Evolutionary conservation across 2,113 vertebrate species (phyloP).

Genomic region (Neopipo cinnamomea): DNA sequence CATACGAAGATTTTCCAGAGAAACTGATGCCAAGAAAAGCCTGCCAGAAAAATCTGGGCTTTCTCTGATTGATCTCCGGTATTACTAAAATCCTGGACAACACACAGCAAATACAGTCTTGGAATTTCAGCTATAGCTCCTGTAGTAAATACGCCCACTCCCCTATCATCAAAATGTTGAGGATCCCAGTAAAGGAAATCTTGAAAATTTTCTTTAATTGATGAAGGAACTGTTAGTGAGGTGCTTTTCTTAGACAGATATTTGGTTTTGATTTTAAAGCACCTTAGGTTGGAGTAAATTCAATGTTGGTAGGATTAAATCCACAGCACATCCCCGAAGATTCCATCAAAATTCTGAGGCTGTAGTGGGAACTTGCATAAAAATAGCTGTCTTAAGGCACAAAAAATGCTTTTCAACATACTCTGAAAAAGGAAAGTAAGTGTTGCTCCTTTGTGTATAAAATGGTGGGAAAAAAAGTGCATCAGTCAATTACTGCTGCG

Average conservation of each 20-base stretch:
- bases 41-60: slow-evolving; percentile 33
- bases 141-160: not conserved
- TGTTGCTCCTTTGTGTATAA: not conserved
- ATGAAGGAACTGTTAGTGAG: not conserved
- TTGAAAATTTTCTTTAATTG: not conserved
- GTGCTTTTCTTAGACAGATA: not conserved
- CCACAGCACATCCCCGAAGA: not conserved
- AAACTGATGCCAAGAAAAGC: slow-evolving; percentile 23
- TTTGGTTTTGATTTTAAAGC: not conserved
- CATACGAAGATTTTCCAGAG: slow-evolving; percentile 40
- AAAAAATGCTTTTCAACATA: not conserved
- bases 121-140: slow-evolving; percentile 1
- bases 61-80: slow-evolving; percentile 13
- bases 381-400: not conserved
- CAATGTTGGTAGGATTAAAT: not conserved
- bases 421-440: not conserved
- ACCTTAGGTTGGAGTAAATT: not conserved
- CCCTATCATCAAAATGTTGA: not conserved
- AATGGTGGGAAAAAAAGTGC: not conserved
- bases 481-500: not conserved
- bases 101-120: not conserved
- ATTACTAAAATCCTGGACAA: slow-evolving; percentile 30
- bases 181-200: not conserved
- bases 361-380: not conserved
- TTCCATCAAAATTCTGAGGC: not conserved